These are phyloP conservation scores for Acleris cristana DNA, from an alignment of 2,888 invertebrate species.

Conservation along the genomic window DNA sequence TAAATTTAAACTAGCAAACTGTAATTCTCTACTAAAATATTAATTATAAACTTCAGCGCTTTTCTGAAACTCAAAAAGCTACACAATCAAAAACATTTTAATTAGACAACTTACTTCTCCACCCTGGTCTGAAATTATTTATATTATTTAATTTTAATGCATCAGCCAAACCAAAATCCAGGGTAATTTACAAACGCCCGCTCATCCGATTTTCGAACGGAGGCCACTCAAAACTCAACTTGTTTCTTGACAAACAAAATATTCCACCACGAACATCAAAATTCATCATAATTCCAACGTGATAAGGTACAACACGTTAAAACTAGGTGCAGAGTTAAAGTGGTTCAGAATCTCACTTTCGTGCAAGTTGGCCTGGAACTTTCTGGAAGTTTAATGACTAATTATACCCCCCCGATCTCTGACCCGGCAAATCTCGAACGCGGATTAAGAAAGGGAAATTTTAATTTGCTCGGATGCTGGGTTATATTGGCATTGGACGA, in stretches of 20 bases:
- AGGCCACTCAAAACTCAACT: slow-evolving; percentile 52
- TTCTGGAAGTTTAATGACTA: slow-evolving; percentile 54
- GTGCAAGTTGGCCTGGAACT: slow-evolving; percentile 41
- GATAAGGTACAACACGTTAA: slow-evolving; percentile 2
- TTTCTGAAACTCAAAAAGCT: not conserved
- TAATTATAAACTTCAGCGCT: not conserved
- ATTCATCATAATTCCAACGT: slow-evolving; percentile 3
- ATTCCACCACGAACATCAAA: not conserved
- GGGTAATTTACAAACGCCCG: slow-evolving; percentile 48
- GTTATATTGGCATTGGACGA: not conserved
- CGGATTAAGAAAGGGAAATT: slow-evolving; percentile 37
- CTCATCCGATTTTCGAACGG: slow-evolving; percentile 51
- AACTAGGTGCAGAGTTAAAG: not conserved
- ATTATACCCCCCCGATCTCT: slow-evolving; percentile 44
- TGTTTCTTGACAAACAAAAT: slow-evolving; percentile 39
- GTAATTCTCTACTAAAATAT: no score
- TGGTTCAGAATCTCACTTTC: slow-evolving; percentile 37
- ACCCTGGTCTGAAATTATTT: slow-evolving; percentile 27
- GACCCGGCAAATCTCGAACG: slow-evolving; percentile 42
- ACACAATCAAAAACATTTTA: slow-evolving; percentile 20
- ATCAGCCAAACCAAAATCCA: slow-evolving; percentile 38
- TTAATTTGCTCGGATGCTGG: slow-evolving; percentile 23
- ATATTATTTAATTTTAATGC: slow-evolving; percentile 36
- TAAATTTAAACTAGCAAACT: no score
- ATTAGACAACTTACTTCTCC: not conserved